Percentiles rank a stretch among this genome's conserved stretches.
These are phyloP conservation scores for Zaprionus tsacasi DNA, from an alignment of 1,140 invertebrate species.

Conservation along the genomic window DNA sequence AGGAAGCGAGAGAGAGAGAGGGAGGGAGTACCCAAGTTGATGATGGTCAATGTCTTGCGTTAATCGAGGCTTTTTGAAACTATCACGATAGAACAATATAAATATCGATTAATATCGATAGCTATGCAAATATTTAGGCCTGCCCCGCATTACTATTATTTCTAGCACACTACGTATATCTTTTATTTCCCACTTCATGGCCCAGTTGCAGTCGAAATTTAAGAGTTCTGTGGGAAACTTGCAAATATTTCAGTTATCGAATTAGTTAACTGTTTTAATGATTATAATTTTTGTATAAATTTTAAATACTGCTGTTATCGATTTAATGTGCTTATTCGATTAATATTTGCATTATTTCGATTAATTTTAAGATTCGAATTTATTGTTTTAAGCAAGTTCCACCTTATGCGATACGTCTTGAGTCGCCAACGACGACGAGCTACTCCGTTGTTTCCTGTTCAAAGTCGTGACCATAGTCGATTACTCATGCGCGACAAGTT, in stretches of 20 bases:
- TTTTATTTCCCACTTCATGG: no score
- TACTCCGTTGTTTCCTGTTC: conserved; percentile 14
- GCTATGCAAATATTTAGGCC: no score
- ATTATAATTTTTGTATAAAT: no score
- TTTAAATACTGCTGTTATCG: background rate
- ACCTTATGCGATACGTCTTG: background rate
- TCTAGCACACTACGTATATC: no score
- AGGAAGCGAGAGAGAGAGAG: conserved; percentile 16
- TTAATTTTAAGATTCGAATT: background rate
- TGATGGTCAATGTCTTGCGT: conserved; percentile 25
- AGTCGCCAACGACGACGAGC: background rate
- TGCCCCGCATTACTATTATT: no score
- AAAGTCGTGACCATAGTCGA: conserved; percentile 56
- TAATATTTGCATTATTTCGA: background rate
- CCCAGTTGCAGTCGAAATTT: background rate
- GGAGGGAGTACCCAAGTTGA: background rate
- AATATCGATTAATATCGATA: no score
- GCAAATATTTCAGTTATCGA: background rate
- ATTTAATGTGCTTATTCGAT: background rate
- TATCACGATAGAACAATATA: no score
- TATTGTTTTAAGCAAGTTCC: background rate
- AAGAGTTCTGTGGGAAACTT: no score
- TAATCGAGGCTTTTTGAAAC: background rate
- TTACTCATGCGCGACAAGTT: conserved; percentile 58
- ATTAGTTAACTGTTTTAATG: no score